These are phyloP conservation scores for Gryllus longicercus DNA, from an alignment of 2,888 invertebrate species.

Conservation along the genomic window DNA sequence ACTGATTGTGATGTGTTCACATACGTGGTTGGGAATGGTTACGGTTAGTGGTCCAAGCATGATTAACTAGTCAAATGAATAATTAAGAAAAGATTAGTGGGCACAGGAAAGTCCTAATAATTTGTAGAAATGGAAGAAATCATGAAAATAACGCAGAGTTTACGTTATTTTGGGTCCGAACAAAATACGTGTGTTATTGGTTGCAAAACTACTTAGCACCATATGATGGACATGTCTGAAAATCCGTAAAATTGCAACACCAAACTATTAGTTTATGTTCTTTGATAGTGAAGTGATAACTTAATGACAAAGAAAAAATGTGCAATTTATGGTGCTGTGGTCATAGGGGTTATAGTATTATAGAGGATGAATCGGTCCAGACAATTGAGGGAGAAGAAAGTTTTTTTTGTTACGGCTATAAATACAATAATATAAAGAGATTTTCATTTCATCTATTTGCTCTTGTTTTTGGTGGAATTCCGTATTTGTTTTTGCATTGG, in stretches of 20 bases:
- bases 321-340: constrained; percentile 9
- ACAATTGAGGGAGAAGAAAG: constrained; percentile 26
- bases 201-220: no score
- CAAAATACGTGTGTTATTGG: no score
- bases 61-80: no score
- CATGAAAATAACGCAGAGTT: no score
- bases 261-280: neutral
- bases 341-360: constrained; percentile 24
- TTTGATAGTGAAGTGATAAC: neutral
- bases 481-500: constrained; percentile 39
- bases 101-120: no score
- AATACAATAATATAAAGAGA: constrained; percentile 21
- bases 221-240: no score
- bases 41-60: no score
- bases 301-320: neutral
- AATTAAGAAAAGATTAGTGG: no score
- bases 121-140: no score
- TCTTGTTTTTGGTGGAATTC: constrained; percentile 35
- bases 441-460: constrained; percentile 27
- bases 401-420: constrained; percentile 28
- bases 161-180: no score
- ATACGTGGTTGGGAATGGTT: no score
- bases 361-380: constrained; percentile 25
- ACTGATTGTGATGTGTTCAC: no score
- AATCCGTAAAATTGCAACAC: neutral